Base-by-base conservation (phyloP, 2,797 vertebrate species). In the Parotocinclus haroldoi region DNA sequence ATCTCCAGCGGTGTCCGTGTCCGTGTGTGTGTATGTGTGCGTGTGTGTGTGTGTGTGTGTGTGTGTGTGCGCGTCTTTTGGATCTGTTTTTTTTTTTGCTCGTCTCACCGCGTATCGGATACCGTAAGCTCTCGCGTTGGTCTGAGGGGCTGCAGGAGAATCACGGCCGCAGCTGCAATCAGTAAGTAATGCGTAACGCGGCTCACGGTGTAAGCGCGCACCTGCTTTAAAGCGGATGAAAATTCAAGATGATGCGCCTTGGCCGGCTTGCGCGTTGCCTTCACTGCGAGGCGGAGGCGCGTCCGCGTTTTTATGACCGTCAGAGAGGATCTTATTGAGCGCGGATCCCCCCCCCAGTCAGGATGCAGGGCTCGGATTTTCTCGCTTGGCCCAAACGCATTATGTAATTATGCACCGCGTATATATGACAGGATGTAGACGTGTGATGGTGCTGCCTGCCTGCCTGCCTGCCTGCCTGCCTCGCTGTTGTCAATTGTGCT, bases 321-420 rank as follows among this genome's bases (percentile, higher is more conserved):
- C 2, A 27, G 27, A 27, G 27, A 27, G 27, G 27, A 27, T 27
- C 27, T 27, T 2, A 27, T 27, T 27, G 2, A 27, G 27, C 27
- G 27, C 27, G 27, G 27, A 27, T 27, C 5, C 5, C 5, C 5
- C 5, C 5, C 5, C 2, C 27, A 27, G 5, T 27, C 27, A 27
- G 27, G 27, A 27, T 27, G 27, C 27, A 27, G 58, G 27, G 27
- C 27, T 27, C 27, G 27, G 27, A 5, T 27, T 42, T 16, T 52
- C 63, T 46, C 66, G 60, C 71, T 63, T 54, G 69, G 66, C 53
- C 70, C 45, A 42, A 56, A 63, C 68, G 58, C 76, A 63, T 81
- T 79, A 81, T 80, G 75, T 72, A 79, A 82, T 76, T 57, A 49
- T 57, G 44, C 53, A 66, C 16, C 62, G 62, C 62, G 69, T 58